Evolutionary conservation across 2,797 vertebrate genomes (phyloP).

Genomic region (Tolypeutes matacus): DNA sequence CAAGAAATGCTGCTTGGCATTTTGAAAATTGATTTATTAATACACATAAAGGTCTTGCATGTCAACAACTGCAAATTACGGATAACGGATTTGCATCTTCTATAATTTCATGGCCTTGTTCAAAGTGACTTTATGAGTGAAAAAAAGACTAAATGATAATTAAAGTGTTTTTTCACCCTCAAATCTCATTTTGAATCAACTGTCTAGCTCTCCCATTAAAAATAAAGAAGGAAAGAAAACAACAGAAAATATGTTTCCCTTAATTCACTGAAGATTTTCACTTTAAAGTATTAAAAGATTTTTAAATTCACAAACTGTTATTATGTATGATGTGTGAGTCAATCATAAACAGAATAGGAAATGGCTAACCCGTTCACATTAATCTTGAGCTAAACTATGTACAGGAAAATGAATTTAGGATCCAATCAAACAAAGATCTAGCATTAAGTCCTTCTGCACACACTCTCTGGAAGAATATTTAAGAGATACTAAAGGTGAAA

Average conservation of each 20-base stretch:
- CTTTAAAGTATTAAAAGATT: conserved; percentile 53
- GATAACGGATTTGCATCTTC: conserved; percentile 87
- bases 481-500: conserved; percentile 4
- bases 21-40: conserved; percentile 84
- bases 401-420: conserved; percentile 46
- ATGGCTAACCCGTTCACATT: background rate
- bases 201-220: conserved; percentile 39
- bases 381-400: conserved; percentile 28
- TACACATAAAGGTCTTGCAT: conserved; percentile 76
- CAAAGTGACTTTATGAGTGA: conserved; percentile 72
- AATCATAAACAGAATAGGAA: conserved; percentile 40
- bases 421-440: background rate
- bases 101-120: conserved; percentile 84
- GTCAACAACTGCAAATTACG: conserved; percentile 86
- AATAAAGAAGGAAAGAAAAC: background rate
- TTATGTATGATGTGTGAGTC: background rate
- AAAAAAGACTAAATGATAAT: background rate
- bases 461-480: background rate
- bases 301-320: conserved; percentile 41
- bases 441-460: background rate
- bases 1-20: conserved; percentile 77
- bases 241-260: background rate
- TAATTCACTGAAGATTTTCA: conserved; percentile 49
- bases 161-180: background rate
- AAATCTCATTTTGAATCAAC: conserved; percentile 25